Evolutionary conservation across 2,888 invertebrate genomes (phyloP).

Genomic region (Eristalis arbustorum): DNA sequence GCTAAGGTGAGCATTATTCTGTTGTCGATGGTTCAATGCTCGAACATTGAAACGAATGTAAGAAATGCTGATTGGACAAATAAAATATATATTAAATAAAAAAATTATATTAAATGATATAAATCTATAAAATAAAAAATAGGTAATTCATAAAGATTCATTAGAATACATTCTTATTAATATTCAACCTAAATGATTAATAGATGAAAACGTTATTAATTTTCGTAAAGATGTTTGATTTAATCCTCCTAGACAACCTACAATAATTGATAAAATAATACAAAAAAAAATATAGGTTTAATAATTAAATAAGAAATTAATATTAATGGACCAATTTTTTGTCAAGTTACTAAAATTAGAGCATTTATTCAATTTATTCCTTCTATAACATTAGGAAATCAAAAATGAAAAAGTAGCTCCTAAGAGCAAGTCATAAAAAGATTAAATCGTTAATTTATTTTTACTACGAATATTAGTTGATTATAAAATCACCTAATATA

Average conservation of each 20-base stretch:
- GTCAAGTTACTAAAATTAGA: slow-evolving; percentile 84
- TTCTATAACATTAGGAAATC: slow-evolving; percentile 83
- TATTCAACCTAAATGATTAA: slow-evolving; percentile 85
- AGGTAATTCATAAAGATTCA: slow-evolving; percentile 81
- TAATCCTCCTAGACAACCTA: slow-evolving; percentile 81
- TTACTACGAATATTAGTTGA: no score
- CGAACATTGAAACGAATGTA: no score
- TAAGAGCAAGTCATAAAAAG: no score
- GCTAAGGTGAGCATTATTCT: no score
- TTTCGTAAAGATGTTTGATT: slow-evolving; percentile 83
- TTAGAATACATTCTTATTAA: slow-evolving; percentile 80
- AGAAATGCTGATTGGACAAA: no score
- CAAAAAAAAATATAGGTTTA: slow-evolving; percentile 80
- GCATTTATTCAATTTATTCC: slow-evolving; percentile 83
- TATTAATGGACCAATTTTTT: slow-evolving; percentile 85
- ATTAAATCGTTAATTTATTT: no score
- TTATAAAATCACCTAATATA: no score
- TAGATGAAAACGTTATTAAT: slow-evolving; percentile 84
- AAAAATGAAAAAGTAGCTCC: slow-evolving; percentile 84
- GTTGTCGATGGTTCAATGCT: no score
- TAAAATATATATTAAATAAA: slow-evolving; percentile 80
- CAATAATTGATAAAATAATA: slow-evolving; percentile 81
- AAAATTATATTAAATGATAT: slow-evolving; percentile 80
- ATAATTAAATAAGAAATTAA: slow-evolving; percentile 81
- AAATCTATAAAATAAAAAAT: slow-evolving; percentile 81